Evolutionary conservation across 2,113 vertebrate species (phyloP).

Genomic region (Colaptes auratus): DNA sequence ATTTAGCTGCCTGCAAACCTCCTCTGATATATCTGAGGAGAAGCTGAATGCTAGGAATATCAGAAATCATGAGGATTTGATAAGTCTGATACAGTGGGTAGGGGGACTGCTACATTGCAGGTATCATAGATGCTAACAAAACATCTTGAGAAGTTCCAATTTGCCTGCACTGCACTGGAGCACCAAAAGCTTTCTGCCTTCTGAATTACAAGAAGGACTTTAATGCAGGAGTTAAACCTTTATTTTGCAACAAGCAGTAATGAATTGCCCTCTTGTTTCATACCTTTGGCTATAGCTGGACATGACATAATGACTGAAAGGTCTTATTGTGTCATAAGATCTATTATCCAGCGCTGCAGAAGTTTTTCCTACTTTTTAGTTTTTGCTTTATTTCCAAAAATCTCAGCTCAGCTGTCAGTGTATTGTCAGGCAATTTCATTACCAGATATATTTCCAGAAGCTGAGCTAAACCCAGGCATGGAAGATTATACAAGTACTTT

Average conservation of each 20-base stretch:
- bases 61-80: not conserved
- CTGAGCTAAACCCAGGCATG: not conserved
- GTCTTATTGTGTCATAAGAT: not conserved
- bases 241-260: not conserved
- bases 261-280: not conserved
- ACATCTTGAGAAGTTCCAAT: not conserved
- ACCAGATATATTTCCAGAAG: not conserved
- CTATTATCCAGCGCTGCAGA: not conserved
- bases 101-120: not conserved
- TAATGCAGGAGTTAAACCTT: not conserved
- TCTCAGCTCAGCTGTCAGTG: not conserved
- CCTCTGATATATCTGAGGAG: not conserved
- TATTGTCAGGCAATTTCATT: not conserved
- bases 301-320: not conserved
- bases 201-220: not conserved
- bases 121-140: not conserved
- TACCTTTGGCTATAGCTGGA: not conserved
- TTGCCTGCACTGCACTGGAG: not conserved
- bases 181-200: not conserved
- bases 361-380: not conserved
- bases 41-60: fast-evolving
- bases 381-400: not conserved
- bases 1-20: not conserved
- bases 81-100: not conserved
- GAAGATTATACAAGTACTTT: not conserved